phyloP scores from a whole-genome alignment of 2,797 vertebrate species.

The Vespertilio murinus region DNA sequence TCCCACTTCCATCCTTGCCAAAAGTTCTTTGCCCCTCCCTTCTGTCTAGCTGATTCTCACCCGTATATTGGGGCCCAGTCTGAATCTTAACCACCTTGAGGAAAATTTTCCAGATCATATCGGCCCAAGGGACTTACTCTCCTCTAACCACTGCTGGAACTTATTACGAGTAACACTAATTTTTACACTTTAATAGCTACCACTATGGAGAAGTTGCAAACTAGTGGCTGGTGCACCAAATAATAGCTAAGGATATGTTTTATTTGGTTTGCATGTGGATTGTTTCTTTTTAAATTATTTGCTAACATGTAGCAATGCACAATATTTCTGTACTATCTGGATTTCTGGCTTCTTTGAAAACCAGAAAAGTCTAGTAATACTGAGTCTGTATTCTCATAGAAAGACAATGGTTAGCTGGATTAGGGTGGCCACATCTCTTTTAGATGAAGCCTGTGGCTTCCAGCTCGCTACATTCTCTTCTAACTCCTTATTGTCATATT shows the following conservation, averaged over 20 bases:
- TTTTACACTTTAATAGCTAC: not conserved
- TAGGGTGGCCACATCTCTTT: not conserved
- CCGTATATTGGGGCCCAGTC: not conserved
- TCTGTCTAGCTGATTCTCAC: not conserved
- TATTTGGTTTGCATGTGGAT: not conserved
- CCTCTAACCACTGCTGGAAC: not conserved
- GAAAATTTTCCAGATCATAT: not conserved
- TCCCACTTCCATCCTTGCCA: not conserved
- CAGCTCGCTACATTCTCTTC: not conserved
- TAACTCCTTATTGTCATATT: not conserved
- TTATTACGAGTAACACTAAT: not conserved
- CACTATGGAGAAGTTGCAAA: not conserved
- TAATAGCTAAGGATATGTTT: slow-evolving; percentile 30
- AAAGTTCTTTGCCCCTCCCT: not conserved
- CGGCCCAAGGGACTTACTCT: not conserved
- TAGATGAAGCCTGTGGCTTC: not conserved
- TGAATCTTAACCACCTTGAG: not conserved
- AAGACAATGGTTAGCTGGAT: not conserved
- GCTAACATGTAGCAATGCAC: not conserved
- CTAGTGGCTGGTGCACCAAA: slow-evolving; percentile 6
- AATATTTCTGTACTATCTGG: slow-evolving; percentile 4
- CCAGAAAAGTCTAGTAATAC: slow-evolving; percentile 24
- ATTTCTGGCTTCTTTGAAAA: slow-evolving; percentile 49
- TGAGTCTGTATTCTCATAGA: not conserved
- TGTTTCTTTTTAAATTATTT: slow-evolving; percentile 20